A percentile compares a stretch with the other conserved stretches of the same genome.
phyloP scores from a whole-genome alignment of 2,113 vertebrate species.

The Scopus umbretta region DNA sequence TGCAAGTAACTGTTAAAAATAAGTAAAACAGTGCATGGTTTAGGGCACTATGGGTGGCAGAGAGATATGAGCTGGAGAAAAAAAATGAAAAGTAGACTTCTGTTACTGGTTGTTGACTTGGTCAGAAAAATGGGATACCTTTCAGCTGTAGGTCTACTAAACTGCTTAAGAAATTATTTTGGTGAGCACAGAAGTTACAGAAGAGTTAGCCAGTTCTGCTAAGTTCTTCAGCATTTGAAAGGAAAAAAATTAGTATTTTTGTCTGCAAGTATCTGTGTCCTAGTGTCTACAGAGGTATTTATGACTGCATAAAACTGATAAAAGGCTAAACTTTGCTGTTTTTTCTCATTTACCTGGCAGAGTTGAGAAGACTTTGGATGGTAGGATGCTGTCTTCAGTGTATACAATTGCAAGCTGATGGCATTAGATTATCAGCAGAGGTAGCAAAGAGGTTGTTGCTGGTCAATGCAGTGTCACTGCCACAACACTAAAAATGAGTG shows the following conservation, averaged over 20 bases:
- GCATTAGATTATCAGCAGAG: background rate
- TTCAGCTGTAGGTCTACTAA: background rate
- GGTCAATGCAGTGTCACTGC: background rate
- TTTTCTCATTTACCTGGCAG: background rate
- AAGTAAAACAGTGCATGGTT: background rate
- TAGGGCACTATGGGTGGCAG: background rate
- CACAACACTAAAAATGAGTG: background rate
- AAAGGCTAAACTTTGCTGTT: background rate
- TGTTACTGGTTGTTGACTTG: background rate
- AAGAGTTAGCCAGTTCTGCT: background rate
- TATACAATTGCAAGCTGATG: background rate
- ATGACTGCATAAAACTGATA: background rate
- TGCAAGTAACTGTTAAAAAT: background rate
- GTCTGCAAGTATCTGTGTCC: background rate
- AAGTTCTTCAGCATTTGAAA: background rate
- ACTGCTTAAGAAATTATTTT: background rate
- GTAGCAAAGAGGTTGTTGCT: background rate
- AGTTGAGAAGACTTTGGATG: background rate
- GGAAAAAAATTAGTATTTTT: background rate
- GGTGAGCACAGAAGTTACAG: background rate
- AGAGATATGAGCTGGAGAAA: background rate
- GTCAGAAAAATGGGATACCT: background rate
- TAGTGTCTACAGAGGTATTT: background rate
- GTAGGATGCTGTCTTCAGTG: background rate
- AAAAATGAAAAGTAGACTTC: background rate